A percentile compares a stretch with the other conserved stretches of the same genome.
Conservation (phyloP, 2,113 vertebrate species). For the Phyllostomus hastatus region DNA sequence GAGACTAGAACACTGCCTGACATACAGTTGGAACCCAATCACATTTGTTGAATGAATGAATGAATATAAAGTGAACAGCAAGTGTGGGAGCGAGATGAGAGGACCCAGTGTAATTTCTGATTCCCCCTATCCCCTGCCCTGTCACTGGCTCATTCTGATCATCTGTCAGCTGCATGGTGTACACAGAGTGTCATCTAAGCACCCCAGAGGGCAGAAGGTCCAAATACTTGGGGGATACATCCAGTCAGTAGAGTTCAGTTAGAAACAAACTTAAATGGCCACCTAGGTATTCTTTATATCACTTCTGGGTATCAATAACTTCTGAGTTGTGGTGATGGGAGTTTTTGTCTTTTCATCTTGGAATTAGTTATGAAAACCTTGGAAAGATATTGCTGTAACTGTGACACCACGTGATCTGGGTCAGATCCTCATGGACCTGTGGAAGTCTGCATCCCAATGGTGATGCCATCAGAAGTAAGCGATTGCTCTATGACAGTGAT, state of each 20-base stretch:
- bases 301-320: neutral
- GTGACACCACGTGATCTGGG: neutral
- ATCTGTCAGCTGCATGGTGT: neutral
- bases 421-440: neutral
- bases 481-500: neutral
- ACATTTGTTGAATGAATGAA: neutral
- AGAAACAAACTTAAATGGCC: neutral
- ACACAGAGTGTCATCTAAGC: neutral
- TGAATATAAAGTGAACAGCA: neutral
- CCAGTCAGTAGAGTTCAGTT: neutral
- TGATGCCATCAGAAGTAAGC: neutral
- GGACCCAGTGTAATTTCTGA: neutral
- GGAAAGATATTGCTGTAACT: neutral
- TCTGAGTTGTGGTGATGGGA: neutral
- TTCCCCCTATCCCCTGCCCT: rapidly evolving
- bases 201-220: neutral
- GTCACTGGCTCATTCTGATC: neutral
- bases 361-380: neutral
- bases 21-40: neutral
- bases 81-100: neutral
- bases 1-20: neutral
- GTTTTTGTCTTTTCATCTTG: neutral
- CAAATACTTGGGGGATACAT: neutral
- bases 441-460: neutral
- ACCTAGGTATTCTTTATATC: neutral